Evolutionary conservation across 2,113 vertebrate genomes (phyloP), one percentile per base, ranked within the genome.

Genomic region (Proteles cristata): DNA sequence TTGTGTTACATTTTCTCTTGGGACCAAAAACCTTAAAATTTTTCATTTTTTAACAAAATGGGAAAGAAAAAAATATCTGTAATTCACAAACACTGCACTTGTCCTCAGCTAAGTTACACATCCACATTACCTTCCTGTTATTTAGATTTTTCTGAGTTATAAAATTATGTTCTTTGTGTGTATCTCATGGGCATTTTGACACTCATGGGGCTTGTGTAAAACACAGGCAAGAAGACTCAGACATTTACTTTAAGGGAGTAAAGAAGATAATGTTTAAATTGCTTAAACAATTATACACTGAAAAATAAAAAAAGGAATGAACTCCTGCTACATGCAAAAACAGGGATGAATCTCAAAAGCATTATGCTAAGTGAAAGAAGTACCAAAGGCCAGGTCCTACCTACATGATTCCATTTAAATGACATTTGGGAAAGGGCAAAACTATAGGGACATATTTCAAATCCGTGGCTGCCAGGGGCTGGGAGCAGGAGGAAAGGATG

Each of bases 1-100:
- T 35, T 89, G 61, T 15, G 45, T 89, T 91, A 77, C 14, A 74
- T 93, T 97, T 95, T 84, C 71, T 93, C 21, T 55, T 81, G 85
- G 65, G 31, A 80, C 6, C 50, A 88, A 94, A 84, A 35, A 84
- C 55, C 65, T 95, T 97, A 92, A 35, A 43, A 63, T 85, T 3
- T 84, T 90, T 71, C 48, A 80, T 68, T 82, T 71, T 53, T 73
- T 71, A 83, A 77, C n/a, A 96, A 25, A 76, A 76, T 63, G 80
- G 21, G 43, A 65, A 91, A 58, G 53, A 12, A 63, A 82, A 68
- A 53, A 93, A 19, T 91, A 53, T 65, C 11, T 88, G 1, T 76
- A 81, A 80, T 86, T 93, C 45, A 79, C 43, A 73, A 87, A 94
- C 31, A 74, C 25, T 87, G 28, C 7, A 26, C 2, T 45, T 39